Percentiles rank a stretch among this genome's conserved stretches.
These are phyloP conservation scores for Hozukius guyotensis DNA, from an alignment of 2,797 vertebrate species.

Conservation along the genomic window DNA sequence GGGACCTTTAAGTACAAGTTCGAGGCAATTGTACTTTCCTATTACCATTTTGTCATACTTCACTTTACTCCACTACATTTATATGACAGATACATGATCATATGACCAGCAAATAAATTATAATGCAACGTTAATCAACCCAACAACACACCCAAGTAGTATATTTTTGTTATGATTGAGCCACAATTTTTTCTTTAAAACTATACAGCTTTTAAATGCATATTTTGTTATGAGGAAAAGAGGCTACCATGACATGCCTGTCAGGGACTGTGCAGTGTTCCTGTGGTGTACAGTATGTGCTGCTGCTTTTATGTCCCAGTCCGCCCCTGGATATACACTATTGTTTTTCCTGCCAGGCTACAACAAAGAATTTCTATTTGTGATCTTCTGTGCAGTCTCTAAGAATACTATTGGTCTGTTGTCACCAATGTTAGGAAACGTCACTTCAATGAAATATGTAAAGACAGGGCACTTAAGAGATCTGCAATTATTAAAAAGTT, in stretches of 20 bases:
- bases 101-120: background rate
- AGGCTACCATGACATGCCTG: background rate
- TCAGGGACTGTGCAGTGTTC: background rate
- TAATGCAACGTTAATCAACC: background rate
- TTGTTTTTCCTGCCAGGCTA: background rate
- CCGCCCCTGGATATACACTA: background rate
- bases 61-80: background rate
- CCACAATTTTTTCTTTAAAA: background rate
- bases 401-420: background rate
- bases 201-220: background rate
- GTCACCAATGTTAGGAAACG: background rate
- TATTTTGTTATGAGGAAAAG: background rate
- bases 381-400: background rate
- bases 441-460: slow-evolving; percentile 3
- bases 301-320: background rate
- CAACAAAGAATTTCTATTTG: background rate
- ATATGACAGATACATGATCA: background rate
- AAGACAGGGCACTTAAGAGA: background rate
- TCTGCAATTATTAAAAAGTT: slow-evolving; percentile 9
- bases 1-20: background rate
- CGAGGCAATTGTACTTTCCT: background rate
- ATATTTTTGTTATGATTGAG: background rate
- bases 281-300: background rate
- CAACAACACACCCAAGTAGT: background rate
- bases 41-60: background rate